These are phyloP conservation scores for Corydoras sp. DNA, from an alignment of 2,113 vertebrate genomes.

Conservation along the genomic window DNA sequence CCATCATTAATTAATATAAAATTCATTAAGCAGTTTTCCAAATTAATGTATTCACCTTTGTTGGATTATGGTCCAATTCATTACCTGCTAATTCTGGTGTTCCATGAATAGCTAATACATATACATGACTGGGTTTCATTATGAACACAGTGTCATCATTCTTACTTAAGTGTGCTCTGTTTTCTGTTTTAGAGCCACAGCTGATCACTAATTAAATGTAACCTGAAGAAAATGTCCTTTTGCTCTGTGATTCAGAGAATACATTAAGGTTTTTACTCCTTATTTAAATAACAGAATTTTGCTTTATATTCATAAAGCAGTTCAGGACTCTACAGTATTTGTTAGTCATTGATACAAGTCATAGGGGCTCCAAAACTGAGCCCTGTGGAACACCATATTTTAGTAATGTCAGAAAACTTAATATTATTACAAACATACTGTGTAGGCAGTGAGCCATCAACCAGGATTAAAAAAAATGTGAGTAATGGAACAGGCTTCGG, in stretches of 20 bases:
- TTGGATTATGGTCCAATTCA: conserved; percentile 30
- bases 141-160: conserved; percentile 14
- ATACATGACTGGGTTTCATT: conserved; percentile 27
- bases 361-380: too few species aligned
- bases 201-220: conserved; percentile 2
- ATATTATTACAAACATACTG: too few species aligned
- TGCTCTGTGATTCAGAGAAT: neutral
- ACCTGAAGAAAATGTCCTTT: neutral
- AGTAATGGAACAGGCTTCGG: too few species aligned
- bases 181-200: conserved; percentile 20
- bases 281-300: too few species aligned
- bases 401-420: too few species aligned
- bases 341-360: too few species aligned
- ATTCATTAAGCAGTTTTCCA: conserved; percentile 15
- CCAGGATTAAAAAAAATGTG: too few species aligned
- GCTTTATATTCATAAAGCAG: too few species aligned
- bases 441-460: too few species aligned
- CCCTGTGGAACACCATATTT: too few species aligned
- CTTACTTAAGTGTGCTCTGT: conserved; percentile 7
- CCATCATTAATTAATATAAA: conserved; percentile 23
- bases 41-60: conserved; percentile 26
- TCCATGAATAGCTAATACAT: conserved; percentile 30
- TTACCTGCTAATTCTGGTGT: conserved; percentile 21
- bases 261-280: too few species aligned
- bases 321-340: too few species aligned